A percentile compares a stretch with the other conserved stretches of the same genome.
Evolutionary conservation across 2,888 invertebrate genomes (phyloP).

Genomic region (Drosophila bunnanda): DNA sequence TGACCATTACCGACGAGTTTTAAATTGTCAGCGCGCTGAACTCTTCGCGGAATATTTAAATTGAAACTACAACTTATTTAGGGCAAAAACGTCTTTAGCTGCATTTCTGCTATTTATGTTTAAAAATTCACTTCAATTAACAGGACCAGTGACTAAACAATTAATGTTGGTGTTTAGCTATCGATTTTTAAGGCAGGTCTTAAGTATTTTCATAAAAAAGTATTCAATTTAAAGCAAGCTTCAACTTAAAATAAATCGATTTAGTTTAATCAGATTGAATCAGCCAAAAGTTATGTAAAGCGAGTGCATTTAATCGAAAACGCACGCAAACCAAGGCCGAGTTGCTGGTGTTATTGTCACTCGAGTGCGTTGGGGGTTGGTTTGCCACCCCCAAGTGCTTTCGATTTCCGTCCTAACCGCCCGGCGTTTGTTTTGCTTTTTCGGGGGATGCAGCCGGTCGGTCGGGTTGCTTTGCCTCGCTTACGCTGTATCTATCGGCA

Average conservation of each 20-base stretch:
- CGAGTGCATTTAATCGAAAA: constrained; percentile 18
- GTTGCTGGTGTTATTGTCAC: constrained; percentile 9
- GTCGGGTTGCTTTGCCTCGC: constrained; percentile 10
- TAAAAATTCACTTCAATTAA: background rate
- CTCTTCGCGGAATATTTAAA: background rate
- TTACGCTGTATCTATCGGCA: constrained; percentile 70
- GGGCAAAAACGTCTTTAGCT: background rate
- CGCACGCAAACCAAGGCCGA: constrained; percentile 37
- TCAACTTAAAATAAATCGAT: background rate
- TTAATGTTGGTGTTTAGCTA: background rate
- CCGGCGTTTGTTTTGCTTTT: constrained; percentile 53
- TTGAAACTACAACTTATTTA: background rate
- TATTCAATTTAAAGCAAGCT: no score
- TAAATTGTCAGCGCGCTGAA: rapidly evolving
- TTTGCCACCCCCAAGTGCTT: constrained; percentile 41
- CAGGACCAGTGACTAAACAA: background rate
- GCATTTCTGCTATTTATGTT: background rate
- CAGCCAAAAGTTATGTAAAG: constrained; percentile 1
- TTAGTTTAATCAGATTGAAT: background rate
- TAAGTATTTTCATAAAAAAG: background rate
- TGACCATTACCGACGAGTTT: background rate
- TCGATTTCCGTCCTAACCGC: constrained; percentile 9
- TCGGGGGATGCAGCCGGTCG: constrained; percentile 49
- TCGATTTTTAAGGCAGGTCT: background rate
- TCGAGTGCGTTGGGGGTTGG: constrained; percentile 13